phyloP scores from a whole-genome alignment of 2,113 vertebrate genomes.

The Brienomyrus longianalis region DNA sequence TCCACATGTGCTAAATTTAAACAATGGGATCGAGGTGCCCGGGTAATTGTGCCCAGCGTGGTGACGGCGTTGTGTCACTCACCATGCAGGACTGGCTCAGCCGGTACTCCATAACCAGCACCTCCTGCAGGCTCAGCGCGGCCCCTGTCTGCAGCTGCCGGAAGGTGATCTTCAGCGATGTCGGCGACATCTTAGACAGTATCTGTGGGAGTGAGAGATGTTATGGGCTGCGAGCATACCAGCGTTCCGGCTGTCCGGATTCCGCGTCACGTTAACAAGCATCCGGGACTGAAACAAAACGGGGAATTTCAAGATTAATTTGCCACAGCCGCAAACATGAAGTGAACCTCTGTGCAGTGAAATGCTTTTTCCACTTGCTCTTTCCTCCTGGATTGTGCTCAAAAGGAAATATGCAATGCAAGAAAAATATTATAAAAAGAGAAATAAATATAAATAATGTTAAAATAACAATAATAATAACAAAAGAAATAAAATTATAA shows the following conservation, averaged over 20 bases:
- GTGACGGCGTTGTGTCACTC: slow-evolving; percentile 31
- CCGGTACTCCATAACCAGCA: slow-evolving; percentile 85
- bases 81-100: slow-evolving; percentile 88
- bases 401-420: not conserved
- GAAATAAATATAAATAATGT: not conserved
- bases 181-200: slow-evolving; percentile 86
- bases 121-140: slow-evolving; percentile 72
- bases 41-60: not conserved
- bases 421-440: not conserved
- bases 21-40: not conserved
- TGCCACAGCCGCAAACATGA: not conserved
- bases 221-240: not conserved
- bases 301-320: not conserved
- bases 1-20: not conserved
- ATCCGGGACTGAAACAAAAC: not conserved
- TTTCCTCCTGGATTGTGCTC: not conserved
- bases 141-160: slow-evolving; percentile 75
- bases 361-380: not conserved
- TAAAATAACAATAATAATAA: not conserved
- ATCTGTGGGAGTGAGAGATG: slow-evolving; percentile 52
- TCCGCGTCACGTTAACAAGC: not conserved
- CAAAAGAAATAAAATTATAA: not conserved
- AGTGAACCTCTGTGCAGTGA: not conserved
- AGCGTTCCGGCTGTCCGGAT: not conserved
- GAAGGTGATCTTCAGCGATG: slow-evolving; percentile 81